phyloP scores from a whole-genome alignment of 2,113 vertebrate species.

The Sorex fumeus region DNA sequence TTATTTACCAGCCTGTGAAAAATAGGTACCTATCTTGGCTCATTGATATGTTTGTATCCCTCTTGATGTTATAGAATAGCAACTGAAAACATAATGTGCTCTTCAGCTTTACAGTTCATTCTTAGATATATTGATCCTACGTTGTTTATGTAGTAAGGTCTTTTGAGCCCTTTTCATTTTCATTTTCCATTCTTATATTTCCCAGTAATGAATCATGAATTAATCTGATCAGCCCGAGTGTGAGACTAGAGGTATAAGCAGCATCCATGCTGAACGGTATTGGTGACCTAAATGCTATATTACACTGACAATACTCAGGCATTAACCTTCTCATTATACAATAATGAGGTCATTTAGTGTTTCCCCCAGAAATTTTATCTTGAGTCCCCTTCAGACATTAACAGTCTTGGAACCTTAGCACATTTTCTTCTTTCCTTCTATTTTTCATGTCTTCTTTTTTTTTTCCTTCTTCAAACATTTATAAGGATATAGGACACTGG shows the following conservation, averaged over 20 bases:
- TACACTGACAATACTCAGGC: no score
- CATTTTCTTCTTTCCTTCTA: not conserved
- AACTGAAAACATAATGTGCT: not conserved
- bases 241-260: not conserved
- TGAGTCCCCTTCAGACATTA: not conserved
- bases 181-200: not conserved
- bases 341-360: not conserved
- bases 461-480: constrained; percentile 12
- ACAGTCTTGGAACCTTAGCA: not conserved
- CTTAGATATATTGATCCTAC: not conserved
- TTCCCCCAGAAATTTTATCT: not conserved
- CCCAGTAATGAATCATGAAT: not conserved
- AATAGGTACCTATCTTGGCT: not conserved
- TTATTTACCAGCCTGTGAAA: not conserved
- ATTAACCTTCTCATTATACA: not conserved
- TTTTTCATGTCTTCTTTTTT: not conserved
- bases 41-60: not conserved
- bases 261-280: not conserved
- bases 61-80: not conserved
- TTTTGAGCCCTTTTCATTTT: not conserved
- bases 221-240: not conserved
- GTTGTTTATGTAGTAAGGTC: not conserved
- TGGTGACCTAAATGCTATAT: not conserved
- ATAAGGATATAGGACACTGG: not conserved
- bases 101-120: constrained; percentile 4